These are phyloP conservation scores for Lasioglossum leucozonium DNA, from an alignment of 2,888 invertebrate genomes.

Conservation along the genomic window DNA sequence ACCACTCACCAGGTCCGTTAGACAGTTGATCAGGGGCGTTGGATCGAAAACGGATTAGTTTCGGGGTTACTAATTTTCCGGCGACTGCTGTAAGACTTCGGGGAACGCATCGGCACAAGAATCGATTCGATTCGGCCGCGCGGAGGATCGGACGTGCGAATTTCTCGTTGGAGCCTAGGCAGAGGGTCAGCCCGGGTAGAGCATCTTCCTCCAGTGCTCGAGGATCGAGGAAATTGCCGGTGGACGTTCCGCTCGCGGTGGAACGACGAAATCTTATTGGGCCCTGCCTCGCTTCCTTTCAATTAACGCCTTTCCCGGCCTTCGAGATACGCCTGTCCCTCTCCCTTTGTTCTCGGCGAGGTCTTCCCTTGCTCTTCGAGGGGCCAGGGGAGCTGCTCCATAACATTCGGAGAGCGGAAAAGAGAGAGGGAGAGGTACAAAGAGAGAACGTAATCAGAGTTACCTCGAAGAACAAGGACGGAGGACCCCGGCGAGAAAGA, in stretches of 20 bases:
- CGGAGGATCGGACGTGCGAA: not conserved
- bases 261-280: constrained; percentile 64
- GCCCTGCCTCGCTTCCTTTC: constrained; percentile 74
- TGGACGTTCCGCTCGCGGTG: constrained; percentile 55
- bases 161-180: constrained; percentile 24
- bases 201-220: constrained; percentile 29
- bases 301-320: constrained; percentile 77
- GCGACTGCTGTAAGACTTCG: not conserved
- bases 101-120: not conserved
- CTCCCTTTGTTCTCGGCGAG: constrained; percentile 64
- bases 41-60: not conserved
- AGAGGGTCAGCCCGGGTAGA: constrained; percentile 13
- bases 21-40: no score
- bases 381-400: constrained; percentile 23
- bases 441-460: constrained; percentile 4
- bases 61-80: not conserved
- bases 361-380: constrained; percentile 1
- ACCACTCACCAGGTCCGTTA: no score
- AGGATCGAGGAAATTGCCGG: constrained; percentile 65
- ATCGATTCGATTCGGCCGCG: not conserved
- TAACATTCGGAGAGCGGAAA: constrained; percentile 15
- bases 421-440: not conserved
- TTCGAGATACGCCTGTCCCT: constrained; percentile 64
- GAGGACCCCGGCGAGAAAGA: not conserved
- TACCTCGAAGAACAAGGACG: not conserved